These are phyloP conservation scores for Agraylea sexmaculata DNA, from an alignment of 1,140 invertebrate species.

Conservation along the genomic window DNA sequence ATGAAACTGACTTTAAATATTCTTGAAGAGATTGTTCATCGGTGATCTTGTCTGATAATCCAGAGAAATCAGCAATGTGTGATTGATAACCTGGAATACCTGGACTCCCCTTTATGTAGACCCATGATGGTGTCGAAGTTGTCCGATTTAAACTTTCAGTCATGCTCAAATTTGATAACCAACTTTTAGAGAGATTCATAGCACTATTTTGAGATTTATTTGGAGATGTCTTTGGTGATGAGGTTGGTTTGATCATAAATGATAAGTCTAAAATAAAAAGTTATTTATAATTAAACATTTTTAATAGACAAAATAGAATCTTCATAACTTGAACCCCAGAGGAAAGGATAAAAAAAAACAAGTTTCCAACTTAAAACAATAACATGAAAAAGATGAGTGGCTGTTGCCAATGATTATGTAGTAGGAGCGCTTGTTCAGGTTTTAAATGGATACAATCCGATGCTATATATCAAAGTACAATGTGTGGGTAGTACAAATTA, in stretches of 20 bases:
- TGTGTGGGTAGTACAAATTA: background rate
- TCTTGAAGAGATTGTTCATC: constrained; percentile 34
- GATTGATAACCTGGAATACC: constrained; percentile 17
- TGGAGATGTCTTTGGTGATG: background rate
- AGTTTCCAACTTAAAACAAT: no score
- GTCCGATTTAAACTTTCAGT: constrained; percentile 16
- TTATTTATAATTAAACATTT: constrained; percentile 3
- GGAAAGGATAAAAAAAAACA: no score
- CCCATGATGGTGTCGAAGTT: constrained; percentile 15
- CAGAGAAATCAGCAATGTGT: constrained; percentile 12
- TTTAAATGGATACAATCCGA: no score
- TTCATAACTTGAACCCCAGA: no score
- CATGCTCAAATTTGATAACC: constrained; percentile 10
- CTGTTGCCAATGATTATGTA: no score
- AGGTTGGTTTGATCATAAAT: constrained; percentile 13
- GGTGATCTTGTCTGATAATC: constrained; percentile 23
- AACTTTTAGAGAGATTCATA: constrained; percentile 16
- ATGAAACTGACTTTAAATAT: constrained; percentile 27
- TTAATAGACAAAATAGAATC: background rate
- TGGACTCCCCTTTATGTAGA: constrained; percentile 16
- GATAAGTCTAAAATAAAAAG: constrained; percentile 14
- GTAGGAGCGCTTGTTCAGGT: no score
- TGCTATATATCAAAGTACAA: no score
- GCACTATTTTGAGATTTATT: constrained; percentile 3
- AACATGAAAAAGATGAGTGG: no score